A percentile compares a stretch with the other conserved stretches of the same genome.
These are phyloP conservation scores for Dinothrombium tinctorium DNA, from an alignment of 1,140 invertebrate genomes.

Conservation along the genomic window DNA sequence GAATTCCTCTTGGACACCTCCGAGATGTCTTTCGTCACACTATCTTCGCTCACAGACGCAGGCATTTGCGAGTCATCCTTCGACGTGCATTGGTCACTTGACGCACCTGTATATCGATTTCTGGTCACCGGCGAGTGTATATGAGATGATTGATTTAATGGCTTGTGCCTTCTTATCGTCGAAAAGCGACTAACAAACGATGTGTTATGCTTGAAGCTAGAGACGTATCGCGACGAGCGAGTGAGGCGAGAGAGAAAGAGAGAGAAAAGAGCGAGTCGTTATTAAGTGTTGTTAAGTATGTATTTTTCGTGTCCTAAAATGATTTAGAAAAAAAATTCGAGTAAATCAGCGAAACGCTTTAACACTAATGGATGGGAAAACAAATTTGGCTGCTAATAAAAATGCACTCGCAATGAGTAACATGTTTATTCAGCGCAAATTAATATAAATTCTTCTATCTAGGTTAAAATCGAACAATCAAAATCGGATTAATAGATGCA, in stretches of 20 bases:
- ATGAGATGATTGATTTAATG: constrained; percentile 41
- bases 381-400: too few relatives aligned
- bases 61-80: constrained; percentile 22
- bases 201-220: constrained; percentile 73
- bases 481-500: neutral
- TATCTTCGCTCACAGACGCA: constrained; percentile 47
- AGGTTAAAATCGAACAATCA: too few relatives aligned
- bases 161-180: constrained; percentile 47
- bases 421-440: too few relatives aligned
- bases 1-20: constrained; percentile 55
- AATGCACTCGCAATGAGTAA: too few relatives aligned
- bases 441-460: too few relatives aligned
- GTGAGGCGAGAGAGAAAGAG: neutral
- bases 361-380: too few relatives aligned
- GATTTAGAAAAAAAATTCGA: too few relatives aligned
- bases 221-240: too few relatives aligned
- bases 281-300: too few relatives aligned
- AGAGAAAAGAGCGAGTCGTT: neutral
- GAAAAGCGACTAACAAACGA: constrained; percentile 65
- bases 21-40: constrained; percentile 29
- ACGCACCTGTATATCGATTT: constrained; percentile 8
- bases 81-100: neutral
- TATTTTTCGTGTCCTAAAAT: too few relatives aligned
- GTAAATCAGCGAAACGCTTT: too few relatives aligned
- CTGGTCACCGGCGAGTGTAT: constrained; percentile 14